Base-by-base conservation (phyloP, 1,140 invertebrate genomes). In the Chymomyza costata region DNA sequence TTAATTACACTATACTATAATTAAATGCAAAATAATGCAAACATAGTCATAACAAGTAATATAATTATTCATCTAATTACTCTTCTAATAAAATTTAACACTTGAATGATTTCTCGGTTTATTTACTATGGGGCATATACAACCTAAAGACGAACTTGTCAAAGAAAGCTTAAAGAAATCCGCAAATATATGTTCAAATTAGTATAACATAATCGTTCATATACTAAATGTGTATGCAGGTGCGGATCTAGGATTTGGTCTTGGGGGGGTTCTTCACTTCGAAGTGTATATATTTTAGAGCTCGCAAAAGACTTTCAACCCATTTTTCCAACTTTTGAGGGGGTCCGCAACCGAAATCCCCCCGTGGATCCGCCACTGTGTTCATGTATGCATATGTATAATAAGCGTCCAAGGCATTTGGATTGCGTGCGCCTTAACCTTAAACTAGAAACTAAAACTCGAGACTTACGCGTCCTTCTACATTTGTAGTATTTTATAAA, bases 21-120 rank as follows among this genome's bases (percentile, higher is more conserved):
- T 70, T 71, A 70, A 70, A 71, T 71, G 61, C 56, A 70, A 66
- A 71, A 25, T 32, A 37, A 40, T 34, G 46, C 35, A 11, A 18
- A 11, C 37, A 54, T 46, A 51, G 37, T 50, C 49, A 59, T 54
- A 30, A 43, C 49, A 51, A 18, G 32, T 16, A 51, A 37, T 35
- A 16, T 18, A 19, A 18, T 19, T 14, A 6, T 34, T 41, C 17
- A 16, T 21, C 18, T 44, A 16, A 16, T 3, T 41, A 31, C 35
- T 52, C 21, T 19, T 25, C 18, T 14, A 32, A 40, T 37, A 55
- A 44, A 16, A 50, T 39, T 55, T 31, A 69, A 55, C 51, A 66
- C 66, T 47, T 40, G 17, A 69, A 37, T 45, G 66, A 50, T 28
- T 37, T 57, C 32, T 16, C n/a, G n/a, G n/a, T n/a, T 8, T 19